These are phyloP conservation scores for Actias luna DNA, from an alignment of 2,888 invertebrate genomes.

Conservation along the genomic window DNA sequence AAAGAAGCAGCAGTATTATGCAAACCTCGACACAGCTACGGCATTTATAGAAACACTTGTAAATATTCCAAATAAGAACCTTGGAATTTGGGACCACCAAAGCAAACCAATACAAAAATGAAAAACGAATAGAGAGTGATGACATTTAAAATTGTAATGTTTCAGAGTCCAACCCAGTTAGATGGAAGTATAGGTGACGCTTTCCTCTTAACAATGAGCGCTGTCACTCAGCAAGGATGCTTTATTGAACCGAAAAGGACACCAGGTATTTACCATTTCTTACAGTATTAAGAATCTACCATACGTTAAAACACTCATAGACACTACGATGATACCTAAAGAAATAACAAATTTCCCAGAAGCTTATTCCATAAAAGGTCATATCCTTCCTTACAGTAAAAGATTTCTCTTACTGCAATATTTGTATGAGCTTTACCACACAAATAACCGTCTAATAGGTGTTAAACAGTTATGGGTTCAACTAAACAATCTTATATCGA, in stretches of 20 bases:
- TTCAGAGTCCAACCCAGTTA: slow-evolving; percentile 45
- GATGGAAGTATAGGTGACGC: slow-evolving; percentile 66
- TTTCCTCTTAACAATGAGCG: slow-evolving; percentile 74
- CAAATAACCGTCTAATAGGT: not conserved
- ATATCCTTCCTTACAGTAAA: too few species aligned
- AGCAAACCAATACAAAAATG: too few species aligned
- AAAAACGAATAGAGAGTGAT: not conserved
- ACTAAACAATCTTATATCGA: too few species aligned
- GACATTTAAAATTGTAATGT: slow-evolving; percentile 1
- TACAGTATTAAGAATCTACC: not conserved
- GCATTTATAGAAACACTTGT: too few species aligned
- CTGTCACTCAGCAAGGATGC: slow-evolving; percentile 81
- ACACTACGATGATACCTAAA: too few species aligned
- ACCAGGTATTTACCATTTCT: slow-evolving; percentile 46
- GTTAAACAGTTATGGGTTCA: too few species aligned
- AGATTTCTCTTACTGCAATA: not conserved
- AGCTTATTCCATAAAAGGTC: too few species aligned
- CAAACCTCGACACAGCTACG: too few species aligned
- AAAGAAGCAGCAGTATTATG: too few species aligned
- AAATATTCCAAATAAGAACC: too few species aligned
- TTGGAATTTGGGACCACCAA: too few species aligned
- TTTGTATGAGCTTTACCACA: not conserved
- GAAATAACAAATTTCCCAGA: too few species aligned
- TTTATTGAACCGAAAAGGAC: slow-evolving; percentile 62
- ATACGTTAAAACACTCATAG: not conserved